Evolutionary conservation across 2,113 vertebrate genomes (phyloP).

Genomic region (Odocoileus virginianus): DNA sequence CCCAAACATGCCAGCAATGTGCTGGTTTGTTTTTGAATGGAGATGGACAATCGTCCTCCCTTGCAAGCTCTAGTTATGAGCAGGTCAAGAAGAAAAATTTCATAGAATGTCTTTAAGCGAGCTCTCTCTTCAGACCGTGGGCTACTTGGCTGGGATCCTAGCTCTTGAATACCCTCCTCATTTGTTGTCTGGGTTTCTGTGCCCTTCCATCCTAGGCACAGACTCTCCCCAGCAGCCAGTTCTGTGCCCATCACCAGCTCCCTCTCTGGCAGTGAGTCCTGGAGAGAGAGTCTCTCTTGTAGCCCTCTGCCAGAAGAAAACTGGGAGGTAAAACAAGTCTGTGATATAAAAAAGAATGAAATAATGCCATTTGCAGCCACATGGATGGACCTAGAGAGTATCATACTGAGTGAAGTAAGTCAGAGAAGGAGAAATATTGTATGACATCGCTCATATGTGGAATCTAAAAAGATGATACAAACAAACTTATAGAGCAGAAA

Average conservation of each 20-base stretch:
- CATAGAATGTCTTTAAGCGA: neutral
- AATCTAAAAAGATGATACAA: neutral
- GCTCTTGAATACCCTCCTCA: neutral
- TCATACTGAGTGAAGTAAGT: neutral
- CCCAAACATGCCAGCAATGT: neutral
- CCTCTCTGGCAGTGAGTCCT: neutral
- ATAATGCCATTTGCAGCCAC: neutral
- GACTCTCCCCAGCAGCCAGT: neutral
- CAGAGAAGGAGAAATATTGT: neutral
- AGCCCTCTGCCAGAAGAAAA: neutral
- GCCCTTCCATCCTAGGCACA: neutral
- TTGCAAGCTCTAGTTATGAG: neutral
- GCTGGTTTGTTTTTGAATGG: neutral
- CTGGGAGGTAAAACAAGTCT: neutral
- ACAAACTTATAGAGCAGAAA: neutral
- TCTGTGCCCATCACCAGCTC: neutral
- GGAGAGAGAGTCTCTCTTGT: neutral
- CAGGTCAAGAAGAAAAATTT: neutral
- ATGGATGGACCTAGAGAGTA: neutral
- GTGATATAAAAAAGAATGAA: neutral
- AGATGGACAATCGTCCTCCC: neutral
- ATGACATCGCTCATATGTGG: neutral
- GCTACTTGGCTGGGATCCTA: neutral
- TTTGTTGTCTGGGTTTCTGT: neutral
- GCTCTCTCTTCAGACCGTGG: neutral